These are phyloP conservation scores for Agriotes lineatus DNA, from an alignment of 2,888 invertebrate genomes.

Conservation along the genomic window DNA sequence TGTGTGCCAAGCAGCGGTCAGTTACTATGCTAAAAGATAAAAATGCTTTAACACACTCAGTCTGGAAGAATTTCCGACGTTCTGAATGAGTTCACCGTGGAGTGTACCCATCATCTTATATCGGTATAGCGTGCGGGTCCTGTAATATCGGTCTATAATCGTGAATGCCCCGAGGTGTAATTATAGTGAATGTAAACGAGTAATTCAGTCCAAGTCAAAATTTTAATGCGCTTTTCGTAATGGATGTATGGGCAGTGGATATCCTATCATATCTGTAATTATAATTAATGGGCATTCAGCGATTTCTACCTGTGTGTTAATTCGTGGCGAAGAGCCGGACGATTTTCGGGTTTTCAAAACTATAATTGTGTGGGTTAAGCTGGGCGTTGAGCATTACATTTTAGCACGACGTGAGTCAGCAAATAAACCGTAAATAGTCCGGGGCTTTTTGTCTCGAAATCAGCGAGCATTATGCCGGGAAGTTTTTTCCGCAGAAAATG, in stretches of 20 bases:
- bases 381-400: neutral
- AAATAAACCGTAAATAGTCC: neutral
- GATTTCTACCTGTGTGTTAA: conserved; percentile 35
- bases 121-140: conserved; percentile 35
- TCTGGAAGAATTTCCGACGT: neutral
- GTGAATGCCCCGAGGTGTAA: conserved; percentile 44
- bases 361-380: conserved; percentile 2
- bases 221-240: conserved; percentile 42
- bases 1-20: too few relatives aligned
- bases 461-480: too few relatives aligned
- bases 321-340: conserved; percentile 19
- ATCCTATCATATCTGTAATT: conserved; percentile 35
- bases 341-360: conserved; percentile 15
- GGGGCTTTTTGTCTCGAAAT: too few relatives aligned
- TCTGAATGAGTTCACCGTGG: neutral
- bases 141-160: conserved; percentile 43
- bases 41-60: neutral
- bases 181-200: conserved; percentile 44
- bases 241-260: conserved; percentile 36
- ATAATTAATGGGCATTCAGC: conserved; percentile 37
- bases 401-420: neutral
- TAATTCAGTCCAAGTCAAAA: conserved; percentile 43
- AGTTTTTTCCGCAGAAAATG: neutral
- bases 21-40: too few relatives aligned
- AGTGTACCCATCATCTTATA: conserved; percentile 16